Conservation (phyloP, 2,797 vertebrate species). For the Linurgus olivaceus region DNA sequence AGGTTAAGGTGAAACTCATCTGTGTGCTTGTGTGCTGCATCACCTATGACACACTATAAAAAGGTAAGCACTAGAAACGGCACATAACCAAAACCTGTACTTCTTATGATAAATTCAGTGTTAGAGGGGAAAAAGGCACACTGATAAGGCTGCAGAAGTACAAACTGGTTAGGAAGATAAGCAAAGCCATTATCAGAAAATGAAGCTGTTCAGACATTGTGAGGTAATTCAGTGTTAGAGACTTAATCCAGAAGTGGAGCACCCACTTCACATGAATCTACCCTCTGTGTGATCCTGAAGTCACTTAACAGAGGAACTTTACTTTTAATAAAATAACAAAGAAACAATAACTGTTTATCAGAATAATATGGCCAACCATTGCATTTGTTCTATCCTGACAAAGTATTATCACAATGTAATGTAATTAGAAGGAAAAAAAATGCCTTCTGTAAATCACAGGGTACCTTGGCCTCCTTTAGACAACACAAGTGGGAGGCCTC, state of each 20-base stretch:
- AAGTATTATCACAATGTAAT: neutral
- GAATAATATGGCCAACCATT: neutral
- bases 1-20: neutral
- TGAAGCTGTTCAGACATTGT: rapidly evolving
- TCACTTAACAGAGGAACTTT: neutral
- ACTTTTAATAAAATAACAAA: neutral
- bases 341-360: neutral
- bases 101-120: neutral
- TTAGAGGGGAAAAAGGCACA: rapidly evolving
- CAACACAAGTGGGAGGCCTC: neutral
- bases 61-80: neutral
- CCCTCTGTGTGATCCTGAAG: neutral
- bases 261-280: neutral
- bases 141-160: neutral
- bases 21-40: neutral
- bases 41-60: neutral
- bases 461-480: neutral
- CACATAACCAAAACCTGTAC: neutral
- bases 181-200: neutral
- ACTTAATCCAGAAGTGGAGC: neutral
- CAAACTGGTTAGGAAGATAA: constrained; percentile 21
- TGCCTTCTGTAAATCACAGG: neutral
- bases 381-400: neutral
- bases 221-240: neutral
- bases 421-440: neutral